These are phyloP conservation scores for Iphiclides podalirius DNA, from an alignment of 2,888 invertebrate genomes.

Conservation along the genomic window DNA sequence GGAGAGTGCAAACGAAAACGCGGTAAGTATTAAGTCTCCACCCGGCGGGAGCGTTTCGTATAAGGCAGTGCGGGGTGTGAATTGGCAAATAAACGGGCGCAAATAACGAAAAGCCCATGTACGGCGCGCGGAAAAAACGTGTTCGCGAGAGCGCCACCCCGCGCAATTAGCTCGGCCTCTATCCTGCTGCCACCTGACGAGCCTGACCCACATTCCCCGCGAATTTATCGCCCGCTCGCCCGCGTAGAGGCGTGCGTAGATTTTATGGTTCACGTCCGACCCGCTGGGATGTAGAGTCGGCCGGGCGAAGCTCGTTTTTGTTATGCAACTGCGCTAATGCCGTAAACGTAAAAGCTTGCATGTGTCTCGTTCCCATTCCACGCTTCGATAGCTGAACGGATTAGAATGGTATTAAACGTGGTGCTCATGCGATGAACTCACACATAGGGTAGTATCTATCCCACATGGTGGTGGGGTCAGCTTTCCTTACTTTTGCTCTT, in stretches of 20 bases:
- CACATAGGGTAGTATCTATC: too few species aligned
- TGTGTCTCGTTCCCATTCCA: too few species aligned
- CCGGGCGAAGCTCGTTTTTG: neutral
- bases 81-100: constrained; percentile 14
- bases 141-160: too few species aligned
- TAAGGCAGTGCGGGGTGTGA: constrained; percentile 14
- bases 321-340: neutral
- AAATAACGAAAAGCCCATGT: constrained; percentile 16
- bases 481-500: too few species aligned
- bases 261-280: constrained; percentile 9
- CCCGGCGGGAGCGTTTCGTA: too few species aligned
- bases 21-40: constrained; percentile 8
- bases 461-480: too few species aligned
- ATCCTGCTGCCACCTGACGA: constrained; percentile 40
- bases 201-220: constrained; percentile 43
- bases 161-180: constrained; percentile 38
- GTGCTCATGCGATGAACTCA: too few species aligned
- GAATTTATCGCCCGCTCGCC: constrained; percentile 44
- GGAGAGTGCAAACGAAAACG: neutral
- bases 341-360: too few species aligned
- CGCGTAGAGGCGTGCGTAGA: constrained; percentile 22
- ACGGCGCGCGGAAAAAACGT: constrained; percentile 18
- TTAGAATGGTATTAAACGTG: too few species aligned
- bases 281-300: too few species aligned
- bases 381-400: too few species aligned